Evolutionary conservation across 2,888 invertebrate genomes (phyloP).

Genomic region (Maniola hyperantus): DNA sequence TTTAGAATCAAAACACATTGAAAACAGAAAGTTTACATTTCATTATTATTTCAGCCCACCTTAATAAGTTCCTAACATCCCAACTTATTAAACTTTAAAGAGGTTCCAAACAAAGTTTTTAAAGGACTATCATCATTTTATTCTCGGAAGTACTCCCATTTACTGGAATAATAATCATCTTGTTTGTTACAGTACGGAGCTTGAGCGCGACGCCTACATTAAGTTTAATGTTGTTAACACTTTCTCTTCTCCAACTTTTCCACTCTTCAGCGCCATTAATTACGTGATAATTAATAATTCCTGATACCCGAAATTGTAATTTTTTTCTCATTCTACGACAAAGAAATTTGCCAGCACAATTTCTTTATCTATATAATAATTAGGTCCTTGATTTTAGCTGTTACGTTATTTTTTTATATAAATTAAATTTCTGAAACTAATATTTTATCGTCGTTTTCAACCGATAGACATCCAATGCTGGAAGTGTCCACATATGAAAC

Average conservation of each 20-base stretch:
- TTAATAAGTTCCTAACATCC: constrained; percentile 26
- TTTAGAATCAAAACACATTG: not conserved
- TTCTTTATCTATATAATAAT: not conserved
- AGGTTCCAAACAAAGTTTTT: constrained; percentile 35
- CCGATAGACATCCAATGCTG: not conserved
- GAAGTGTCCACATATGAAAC: too few species aligned
- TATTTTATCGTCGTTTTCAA: not conserved
- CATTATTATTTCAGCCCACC: constrained; percentile 26
- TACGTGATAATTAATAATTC: constrained; percentile 68
- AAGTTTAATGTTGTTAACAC: constrained; percentile 71
- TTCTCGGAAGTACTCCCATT: constrained; percentile 41
- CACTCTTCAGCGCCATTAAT: constrained; percentile 65
- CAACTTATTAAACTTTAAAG: constrained; percentile 37
- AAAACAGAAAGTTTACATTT: constrained; percentile 7
- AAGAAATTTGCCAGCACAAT: constrained; percentile 4
- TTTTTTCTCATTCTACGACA: not conserved
- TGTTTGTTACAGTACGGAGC: constrained; percentile 77
- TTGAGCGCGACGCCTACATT: constrained; percentile 60
- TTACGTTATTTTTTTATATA: too few species aligned
- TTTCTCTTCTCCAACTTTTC: constrained; percentile 63
- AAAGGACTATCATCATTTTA: constrained; percentile 42
- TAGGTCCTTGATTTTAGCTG: not conserved
- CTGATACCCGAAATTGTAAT: not conserved
- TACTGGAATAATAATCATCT: constrained; percentile 46
- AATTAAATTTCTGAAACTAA: not conserved